A percentile compares a stretch with the other conserved stretches of the same genome.
Evolutionary conservation across 2,888 invertebrate genomes (phyloP).

Genomic region (Acronicta alni): DNA sequence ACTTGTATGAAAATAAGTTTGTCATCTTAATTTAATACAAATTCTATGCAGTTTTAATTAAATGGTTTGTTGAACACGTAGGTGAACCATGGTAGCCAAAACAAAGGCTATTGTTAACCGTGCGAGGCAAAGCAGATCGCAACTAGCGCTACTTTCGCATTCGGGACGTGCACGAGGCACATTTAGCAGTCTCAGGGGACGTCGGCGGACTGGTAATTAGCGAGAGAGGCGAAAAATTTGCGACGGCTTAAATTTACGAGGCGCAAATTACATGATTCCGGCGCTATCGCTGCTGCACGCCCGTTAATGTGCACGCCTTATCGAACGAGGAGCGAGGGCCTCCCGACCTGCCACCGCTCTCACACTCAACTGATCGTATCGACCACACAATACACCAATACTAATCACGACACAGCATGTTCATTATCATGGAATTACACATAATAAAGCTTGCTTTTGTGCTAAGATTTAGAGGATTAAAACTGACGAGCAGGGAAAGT

Average conservation of each 20-base stretch:
- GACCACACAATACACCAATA: constrained; percentile 70
- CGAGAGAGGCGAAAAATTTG: constrained; percentile 88
- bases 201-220: constrained; percentile 87
- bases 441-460: not conserved
- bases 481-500: not conserved
- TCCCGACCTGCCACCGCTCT: constrained; percentile 57
- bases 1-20: constrained; percentile 37
- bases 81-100: constrained; percentile 79
- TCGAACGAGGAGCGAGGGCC: constrained; percentile 74
- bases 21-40: constrained; percentile 50
- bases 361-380: constrained; percentile 72
- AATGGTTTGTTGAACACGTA: constrained; percentile 75
- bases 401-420: constrained; percentile 47
- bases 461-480: constrained; percentile 1
- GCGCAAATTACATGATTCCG: constrained; percentile 88
- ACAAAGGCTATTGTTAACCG: constrained; percentile 86
- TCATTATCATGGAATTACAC: constrained; percentile 2
- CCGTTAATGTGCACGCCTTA: constrained; percentile 87
- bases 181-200: constrained; percentile 87
- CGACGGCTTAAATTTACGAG: constrained; percentile 89
- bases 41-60: constrained; percentile 63
- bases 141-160: constrained; percentile 81
- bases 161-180: constrained; percentile 85
- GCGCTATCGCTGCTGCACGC: constrained; percentile 85
- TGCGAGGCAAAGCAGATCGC: constrained; percentile 76